Evolutionary conservation across 2,888 invertebrate genomes (phyloP).

Genomic region (Archips crataeganus): DNA sequence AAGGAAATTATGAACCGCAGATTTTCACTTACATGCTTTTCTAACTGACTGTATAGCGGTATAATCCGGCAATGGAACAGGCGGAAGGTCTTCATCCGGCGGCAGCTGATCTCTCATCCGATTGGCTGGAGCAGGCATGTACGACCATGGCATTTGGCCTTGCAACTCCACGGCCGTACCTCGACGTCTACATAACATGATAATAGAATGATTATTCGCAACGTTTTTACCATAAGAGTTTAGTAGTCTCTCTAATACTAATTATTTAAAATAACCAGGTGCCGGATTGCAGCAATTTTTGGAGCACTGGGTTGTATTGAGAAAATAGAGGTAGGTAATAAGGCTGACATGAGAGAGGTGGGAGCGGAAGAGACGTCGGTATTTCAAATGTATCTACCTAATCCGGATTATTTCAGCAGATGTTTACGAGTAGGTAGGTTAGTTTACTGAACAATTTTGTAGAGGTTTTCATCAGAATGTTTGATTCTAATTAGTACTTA

Average conservation of each 20-base stretch:
- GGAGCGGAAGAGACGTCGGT: background rate
- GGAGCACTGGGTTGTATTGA: no score
- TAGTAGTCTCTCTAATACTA: no score
- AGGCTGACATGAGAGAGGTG: background rate
- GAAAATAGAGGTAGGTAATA: background rate
- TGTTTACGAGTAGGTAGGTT: no score
- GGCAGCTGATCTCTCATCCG: slow-evolving; percentile 76
- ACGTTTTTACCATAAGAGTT: background rate
- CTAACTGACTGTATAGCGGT: slow-evolving; percentile 75
- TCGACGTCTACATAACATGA: slow-evolving; percentile 55
- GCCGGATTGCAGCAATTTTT: no score
- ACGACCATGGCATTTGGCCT: slow-evolving; percentile 87
- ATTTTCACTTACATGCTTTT: slow-evolving; percentile 68
- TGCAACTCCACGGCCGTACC: slow-evolving; percentile 80
- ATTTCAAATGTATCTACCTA: no score
- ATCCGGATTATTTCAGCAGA: no score
- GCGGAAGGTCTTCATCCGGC: slow-evolving; percentile 84
- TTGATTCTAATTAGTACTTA: no score
- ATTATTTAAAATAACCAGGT: no score
- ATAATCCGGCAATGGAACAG: slow-evolving; percentile 87
- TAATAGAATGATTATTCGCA: background rate
- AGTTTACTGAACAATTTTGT: no score
- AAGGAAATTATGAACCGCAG: background rate
- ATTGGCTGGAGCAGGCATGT: slow-evolving; percentile 75
- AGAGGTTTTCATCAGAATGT: no score